A percentile compares a stretch with the other conserved stretches of the same genome.
These are phyloP conservation scores for Acanthosepion lycidas DNA, from an alignment of 2,888 invertebrate genomes.

Conservation along the genomic window DNA sequence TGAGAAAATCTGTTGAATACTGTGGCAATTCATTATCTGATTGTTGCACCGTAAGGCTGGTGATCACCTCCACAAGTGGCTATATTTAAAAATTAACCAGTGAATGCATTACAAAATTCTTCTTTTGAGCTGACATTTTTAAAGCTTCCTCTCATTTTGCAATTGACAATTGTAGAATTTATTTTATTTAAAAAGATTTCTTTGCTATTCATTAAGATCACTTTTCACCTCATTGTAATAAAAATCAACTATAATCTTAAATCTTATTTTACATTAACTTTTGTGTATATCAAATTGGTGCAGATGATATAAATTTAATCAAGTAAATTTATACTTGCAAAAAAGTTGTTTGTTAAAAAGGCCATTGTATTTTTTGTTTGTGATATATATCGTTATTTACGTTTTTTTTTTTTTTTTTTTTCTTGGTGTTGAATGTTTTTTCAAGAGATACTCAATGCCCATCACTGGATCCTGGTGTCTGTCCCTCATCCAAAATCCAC, in stretches of 20 bases:
- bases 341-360: conserved; percentile 25
- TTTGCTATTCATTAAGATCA: not conserved
- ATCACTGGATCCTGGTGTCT: not conserved
- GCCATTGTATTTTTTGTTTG: conserved; percentile 15
- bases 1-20: too few species aligned
- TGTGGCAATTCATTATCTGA: too few species aligned
- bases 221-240: not conserved
- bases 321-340: not conserved
- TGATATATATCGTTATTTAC: not conserved
- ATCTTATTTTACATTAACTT: not conserved
- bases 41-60: too few species aligned
- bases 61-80: not conserved
- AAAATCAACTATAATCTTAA: not conserved
- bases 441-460: not conserved
- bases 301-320: not conserved
- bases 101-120: not conserved
- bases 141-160: not conserved
- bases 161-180: not conserved
- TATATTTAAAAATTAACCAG: not conserved
- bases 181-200: not conserved
- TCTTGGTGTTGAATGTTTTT: not conserved
- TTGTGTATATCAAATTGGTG: not conserved
- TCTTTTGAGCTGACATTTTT: not conserved
- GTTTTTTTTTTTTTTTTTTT: not conserved
- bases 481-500: not conserved